Percentiles rank a stretch among this genome's conserved stretches.
phyloP scores from a whole-genome alignment of 2,113 vertebrate genomes.

The Theristicus caerulescens region DNA sequence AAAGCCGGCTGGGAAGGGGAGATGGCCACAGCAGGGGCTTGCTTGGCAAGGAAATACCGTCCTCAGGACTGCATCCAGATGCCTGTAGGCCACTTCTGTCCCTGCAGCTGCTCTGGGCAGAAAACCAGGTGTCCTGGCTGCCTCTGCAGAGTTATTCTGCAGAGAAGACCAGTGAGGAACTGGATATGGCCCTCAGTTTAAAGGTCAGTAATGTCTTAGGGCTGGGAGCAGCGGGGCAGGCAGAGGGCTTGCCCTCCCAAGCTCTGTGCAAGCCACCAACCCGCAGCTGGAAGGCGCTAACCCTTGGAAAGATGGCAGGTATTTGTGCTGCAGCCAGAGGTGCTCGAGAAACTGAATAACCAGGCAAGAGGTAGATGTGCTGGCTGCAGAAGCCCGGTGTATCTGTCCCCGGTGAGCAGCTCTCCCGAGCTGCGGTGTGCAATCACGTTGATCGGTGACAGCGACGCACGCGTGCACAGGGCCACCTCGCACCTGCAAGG shows the following conservation, averaged over 20 bases:
- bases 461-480: neutral
- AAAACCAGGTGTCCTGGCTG: neutral
- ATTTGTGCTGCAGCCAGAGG: neutral
- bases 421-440: neutral
- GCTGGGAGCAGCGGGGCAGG: neutral
- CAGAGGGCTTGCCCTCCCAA: neutral
- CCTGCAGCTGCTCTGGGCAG: neutral
- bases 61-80: neutral
- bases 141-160: neutral
- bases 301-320: fast-evolving
- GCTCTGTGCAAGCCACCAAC: neutral
- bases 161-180: neutral
- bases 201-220: neutral
- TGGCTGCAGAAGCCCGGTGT: neutral
- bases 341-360: neutral
- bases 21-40: neutral
- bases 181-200: neutral
- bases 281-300: neutral
- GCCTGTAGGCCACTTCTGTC: neutral
- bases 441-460: neutral
- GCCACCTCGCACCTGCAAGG: neutral
- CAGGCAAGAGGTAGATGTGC: neutral
- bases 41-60: neutral
- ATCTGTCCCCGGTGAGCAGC: neutral
- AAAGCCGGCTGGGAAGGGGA: neutral